Evolutionary conservation across 2,113 vertebrate genomes (phyloP).

Genomic region (Galbula dea): DNA sequence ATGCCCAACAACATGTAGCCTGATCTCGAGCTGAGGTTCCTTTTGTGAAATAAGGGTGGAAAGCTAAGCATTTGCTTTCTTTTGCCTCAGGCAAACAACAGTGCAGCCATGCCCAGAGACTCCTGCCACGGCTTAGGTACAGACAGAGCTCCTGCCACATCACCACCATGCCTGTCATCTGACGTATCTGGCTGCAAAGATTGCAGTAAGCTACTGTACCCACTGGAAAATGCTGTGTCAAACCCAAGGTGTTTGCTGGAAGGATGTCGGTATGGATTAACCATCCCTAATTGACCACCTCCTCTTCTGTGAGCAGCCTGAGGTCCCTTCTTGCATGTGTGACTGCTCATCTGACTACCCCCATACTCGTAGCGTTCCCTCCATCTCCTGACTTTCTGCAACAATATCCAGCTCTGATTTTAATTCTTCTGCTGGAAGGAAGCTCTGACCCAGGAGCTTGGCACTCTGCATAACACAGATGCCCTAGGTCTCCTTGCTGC

Average conservation of each 20-base stretch:
- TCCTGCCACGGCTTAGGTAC: neutral
- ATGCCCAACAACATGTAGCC: rapidly evolving
- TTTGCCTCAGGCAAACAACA: neutral
- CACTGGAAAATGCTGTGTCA: neutral
- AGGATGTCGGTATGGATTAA: neutral
- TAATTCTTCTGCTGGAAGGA: neutral
- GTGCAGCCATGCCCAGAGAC: neutral
- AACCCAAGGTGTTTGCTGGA: constrained; percentile 8
- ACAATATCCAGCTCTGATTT: neutral
- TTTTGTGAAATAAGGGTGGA: neutral
- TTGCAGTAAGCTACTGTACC: neutral
- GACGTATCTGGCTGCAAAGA: neutral
- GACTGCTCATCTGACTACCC: neutral
- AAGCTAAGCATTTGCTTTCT: neutral
- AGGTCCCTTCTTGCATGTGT: rapidly evolving
- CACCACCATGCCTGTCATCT: neutral
- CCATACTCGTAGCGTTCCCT: neutral
- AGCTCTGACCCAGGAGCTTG: neutral
- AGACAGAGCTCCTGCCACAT: neutral
- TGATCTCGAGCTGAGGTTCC: neutral
- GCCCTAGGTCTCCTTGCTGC: neutral
- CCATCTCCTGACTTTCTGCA: neutral
- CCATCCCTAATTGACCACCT: neutral
- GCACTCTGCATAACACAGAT: neutral
- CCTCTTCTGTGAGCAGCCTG: neutral